These are phyloP conservation scores for Vespertilio murinus DNA, from an alignment of 2,797 vertebrate genomes.

Conservation along the genomic window DNA sequence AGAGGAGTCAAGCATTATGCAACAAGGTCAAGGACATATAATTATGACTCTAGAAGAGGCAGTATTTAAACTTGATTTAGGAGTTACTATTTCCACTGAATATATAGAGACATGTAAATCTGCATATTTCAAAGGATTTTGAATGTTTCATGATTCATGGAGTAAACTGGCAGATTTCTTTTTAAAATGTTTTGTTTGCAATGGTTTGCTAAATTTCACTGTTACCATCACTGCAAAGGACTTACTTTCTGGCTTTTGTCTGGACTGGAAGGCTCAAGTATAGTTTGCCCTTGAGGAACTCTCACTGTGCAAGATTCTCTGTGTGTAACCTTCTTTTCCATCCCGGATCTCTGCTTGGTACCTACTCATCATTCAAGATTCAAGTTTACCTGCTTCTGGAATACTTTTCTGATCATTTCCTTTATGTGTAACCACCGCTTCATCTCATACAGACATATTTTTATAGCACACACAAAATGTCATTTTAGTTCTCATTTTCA, in stretches of 20 bases:
- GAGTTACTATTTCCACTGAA: background rate
- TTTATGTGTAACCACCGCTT: background rate
- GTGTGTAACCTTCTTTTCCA: background rate
- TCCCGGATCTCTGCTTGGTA: background rate
- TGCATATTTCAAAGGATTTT: background rate
- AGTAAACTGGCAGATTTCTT: background rate
- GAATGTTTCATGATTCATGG: background rate
- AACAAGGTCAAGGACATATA: constrained; percentile 16
- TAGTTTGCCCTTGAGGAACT: background rate
- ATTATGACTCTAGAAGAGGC: background rate
- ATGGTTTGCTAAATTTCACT: background rate
- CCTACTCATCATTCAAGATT: background rate
- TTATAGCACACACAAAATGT: background rate
- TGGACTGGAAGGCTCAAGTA: background rate
- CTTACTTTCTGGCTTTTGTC: background rate
- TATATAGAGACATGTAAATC: background rate
- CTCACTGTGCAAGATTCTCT: background rate
- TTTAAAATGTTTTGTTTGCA: background rate
- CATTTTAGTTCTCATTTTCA: background rate
- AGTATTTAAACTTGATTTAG: constrained; percentile 44
- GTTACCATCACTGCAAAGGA: background rate
- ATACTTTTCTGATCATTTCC: background rate
- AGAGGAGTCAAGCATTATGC: background rate
- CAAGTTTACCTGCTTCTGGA: background rate
- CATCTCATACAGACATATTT: background rate